These are phyloP conservation scores for Siniperca knerii DNA, from an alignment of 2,113 vertebrate species.

Conservation along the genomic window DNA sequence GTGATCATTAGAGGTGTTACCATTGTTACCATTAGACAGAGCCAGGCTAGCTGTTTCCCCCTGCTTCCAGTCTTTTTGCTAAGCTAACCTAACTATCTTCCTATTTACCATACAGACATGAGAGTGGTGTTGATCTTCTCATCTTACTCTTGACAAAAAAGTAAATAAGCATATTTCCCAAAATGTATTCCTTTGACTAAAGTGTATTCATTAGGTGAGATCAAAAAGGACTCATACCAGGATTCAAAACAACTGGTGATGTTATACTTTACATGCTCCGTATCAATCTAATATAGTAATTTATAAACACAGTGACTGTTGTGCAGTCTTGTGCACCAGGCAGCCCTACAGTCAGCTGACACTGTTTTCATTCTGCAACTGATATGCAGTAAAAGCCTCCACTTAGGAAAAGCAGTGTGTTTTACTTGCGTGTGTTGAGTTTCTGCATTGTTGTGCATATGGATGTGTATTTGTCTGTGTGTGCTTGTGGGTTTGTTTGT, in stretches of 20 bases:
- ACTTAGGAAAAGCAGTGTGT: slow-evolving; percentile 5
- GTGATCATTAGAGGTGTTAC: too few relatives aligned
- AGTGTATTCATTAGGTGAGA: background rate
- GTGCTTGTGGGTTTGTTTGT: slow-evolving; percentile 49
- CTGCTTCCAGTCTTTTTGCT: background rate
- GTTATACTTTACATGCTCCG: background rate
- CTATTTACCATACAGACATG: too few relatives aligned
- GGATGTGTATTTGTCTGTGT: slow-evolving; percentile 25
- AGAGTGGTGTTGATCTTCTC: too few relatives aligned
- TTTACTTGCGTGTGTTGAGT: slow-evolving; percentile 17
- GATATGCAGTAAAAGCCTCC: slow-evolving; percentile 9
- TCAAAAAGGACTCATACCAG: background rate
- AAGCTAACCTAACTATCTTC: background rate
- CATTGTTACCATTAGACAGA: background rate
- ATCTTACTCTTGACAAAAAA: background rate
- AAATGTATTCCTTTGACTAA: background rate
- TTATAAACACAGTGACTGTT: background rate
- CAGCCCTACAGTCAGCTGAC: background rate
- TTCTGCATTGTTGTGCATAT: slow-evolving; percentile 18
- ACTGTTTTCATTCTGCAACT: background rate
- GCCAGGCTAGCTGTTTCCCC: background rate
- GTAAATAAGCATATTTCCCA: background rate
- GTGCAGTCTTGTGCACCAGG: background rate
- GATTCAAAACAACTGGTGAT: slow-evolving; percentile 12
- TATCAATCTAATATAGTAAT: background rate